Evolutionary conservation across 2,888 invertebrate species (phyloP).

Genomic region (Phaedon cochleariae): DNA sequence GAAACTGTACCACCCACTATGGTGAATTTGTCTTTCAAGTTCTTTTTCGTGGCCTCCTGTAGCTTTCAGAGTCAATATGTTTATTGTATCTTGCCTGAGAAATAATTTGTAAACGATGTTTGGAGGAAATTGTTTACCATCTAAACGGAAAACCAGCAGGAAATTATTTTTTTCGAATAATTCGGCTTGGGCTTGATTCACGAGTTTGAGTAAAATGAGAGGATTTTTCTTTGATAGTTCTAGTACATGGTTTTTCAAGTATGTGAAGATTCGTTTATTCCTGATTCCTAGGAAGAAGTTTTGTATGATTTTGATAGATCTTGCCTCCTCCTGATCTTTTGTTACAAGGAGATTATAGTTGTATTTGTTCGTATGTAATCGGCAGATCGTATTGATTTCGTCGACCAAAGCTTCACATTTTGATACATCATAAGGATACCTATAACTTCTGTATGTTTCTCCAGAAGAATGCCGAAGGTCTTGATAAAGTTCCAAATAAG

Average conservation of each 20-base stretch:
- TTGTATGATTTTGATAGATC: slow-evolving; percentile 43
- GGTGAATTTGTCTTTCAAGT: not conserved
- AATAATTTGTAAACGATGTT: slow-evolving; percentile 50
- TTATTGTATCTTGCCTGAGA: slow-evolving; percentile 25
- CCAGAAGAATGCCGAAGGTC: not conserved
- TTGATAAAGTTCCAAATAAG: slow-evolving; percentile 31
- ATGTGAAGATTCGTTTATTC: slow-evolving; percentile 36
- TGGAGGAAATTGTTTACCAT: slow-evolving; percentile 51
- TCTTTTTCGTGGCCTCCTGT: not conserved
- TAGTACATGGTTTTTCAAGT: slow-evolving; percentile 32
- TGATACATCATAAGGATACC: not conserved
- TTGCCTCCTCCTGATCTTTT: not conserved
- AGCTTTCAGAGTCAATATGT: not conserved
- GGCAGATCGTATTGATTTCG: slow-evolving; percentile 33
- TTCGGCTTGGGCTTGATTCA: slow-evolving; percentile 34
- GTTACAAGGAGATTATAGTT: not conserved
- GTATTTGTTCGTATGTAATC: slow-evolving; percentile 16
- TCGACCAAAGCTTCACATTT: slow-evolving; percentile 26
- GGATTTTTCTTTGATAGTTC: slow-evolving; percentile 39
- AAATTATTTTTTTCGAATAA: slow-evolving; percentile 46
- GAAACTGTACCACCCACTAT: slow-evolving; percentile 29
- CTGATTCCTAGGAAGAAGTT: slow-evolving; percentile 33
- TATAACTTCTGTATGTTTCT: not conserved
- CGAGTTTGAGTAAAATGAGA: slow-evolving; percentile 35
- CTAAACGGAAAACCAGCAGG: slow-evolving; percentile 46